Conservation (phyloP, 2,797 vertebrate species). For the Eupleurogrammus muticus region DNA sequence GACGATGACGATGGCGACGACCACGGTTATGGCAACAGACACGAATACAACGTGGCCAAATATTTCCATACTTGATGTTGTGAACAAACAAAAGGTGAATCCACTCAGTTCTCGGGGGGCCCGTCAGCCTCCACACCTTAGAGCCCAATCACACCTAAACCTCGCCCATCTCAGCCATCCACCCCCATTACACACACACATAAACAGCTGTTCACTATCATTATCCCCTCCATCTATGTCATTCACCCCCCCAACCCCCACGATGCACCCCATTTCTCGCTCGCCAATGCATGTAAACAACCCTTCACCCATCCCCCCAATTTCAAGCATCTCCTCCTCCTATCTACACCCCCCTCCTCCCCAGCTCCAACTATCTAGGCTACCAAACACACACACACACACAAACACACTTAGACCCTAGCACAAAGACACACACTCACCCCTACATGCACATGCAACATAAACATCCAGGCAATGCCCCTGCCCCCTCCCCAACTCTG, state of each 20-base stretch:
- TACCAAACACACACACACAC: constrained; percentile 53
- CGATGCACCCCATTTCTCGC: constrained; percentile 74
- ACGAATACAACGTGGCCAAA: constrained; percentile 34
- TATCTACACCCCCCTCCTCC: constrained; percentile 35
- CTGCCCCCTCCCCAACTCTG: constrained; percentile 69
- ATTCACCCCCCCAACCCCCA: constrained; percentile 59
- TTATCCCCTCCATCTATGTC: constrained; percentile 75
- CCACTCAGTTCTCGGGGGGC: background rate
- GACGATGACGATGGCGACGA: constrained; percentile 2
- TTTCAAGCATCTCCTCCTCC: constrained; percentile 62
- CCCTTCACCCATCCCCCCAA: constrained; percentile 50
- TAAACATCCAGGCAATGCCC: constrained; percentile 74
- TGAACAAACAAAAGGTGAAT: constrained; percentile 5
- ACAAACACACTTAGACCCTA: constrained; percentile 27
- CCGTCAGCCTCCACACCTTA: constrained; percentile 31
- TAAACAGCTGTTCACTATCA: constrained; percentile 76
- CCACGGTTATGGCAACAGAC: constrained; percentile 4
- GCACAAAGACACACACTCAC: constrained; percentile 53
- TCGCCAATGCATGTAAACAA: constrained; percentile 73
- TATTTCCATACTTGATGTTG: constrained; percentile 21
- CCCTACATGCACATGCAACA: constrained; percentile 61
- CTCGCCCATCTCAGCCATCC: constrained; percentile 25
- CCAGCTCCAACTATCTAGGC: constrained; percentile 67
- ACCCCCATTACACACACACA: constrained; percentile 53
- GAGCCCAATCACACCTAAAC: constrained; percentile 59